Evolutionary conservation across 1,140 invertebrate species (phyloP).

Genomic region (Stratiolaelaps scimitus): DNA sequence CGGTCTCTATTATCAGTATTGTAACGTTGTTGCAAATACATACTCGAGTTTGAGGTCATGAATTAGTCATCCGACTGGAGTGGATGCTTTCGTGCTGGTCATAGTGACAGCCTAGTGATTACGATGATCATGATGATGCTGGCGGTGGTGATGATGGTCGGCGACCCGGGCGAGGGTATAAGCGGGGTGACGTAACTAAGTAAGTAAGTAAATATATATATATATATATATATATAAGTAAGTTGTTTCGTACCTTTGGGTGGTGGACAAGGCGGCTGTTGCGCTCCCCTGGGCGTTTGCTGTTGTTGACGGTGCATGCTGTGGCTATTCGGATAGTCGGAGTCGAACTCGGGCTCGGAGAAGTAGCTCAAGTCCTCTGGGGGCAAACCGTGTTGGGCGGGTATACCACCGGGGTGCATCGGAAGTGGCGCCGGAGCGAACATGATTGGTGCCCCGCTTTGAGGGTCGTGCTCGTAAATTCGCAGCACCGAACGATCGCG

Average conservation of each 20-base stretch:
- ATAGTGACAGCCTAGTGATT: too few relatives aligned
- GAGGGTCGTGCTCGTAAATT: conserved; percentile 59
- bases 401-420: conserved; percentile 44
- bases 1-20: too few relatives aligned
- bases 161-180: too few relatives aligned
- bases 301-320: conserved; percentile 38
- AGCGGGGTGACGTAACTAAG: too few relatives aligned
- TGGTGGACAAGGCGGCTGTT: conserved; percentile 12
- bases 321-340: conserved; percentile 81
- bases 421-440: conserved; percentile 44
- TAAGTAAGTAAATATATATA: too few relatives aligned
- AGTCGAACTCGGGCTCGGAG: conserved; percentile 83
- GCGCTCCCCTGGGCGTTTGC: not conserved
- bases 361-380: conserved; percentile 56
- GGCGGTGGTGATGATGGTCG: too few relatives aligned
- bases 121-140: too few relatives aligned
- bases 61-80: too few relatives aligned
- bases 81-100: too few relatives aligned
- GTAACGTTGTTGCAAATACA: too few relatives aligned
- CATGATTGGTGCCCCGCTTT: conserved; percentile 46
- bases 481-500: conserved; percentile 75
- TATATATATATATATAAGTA: too few relatives aligned
- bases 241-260: conserved; percentile 1
- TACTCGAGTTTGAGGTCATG: too few relatives aligned
- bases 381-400: conserved; percentile 35